phyloP scores from a whole-genome alignment of 2,888 invertebrate genomes.

The Dione juno region DNA sequence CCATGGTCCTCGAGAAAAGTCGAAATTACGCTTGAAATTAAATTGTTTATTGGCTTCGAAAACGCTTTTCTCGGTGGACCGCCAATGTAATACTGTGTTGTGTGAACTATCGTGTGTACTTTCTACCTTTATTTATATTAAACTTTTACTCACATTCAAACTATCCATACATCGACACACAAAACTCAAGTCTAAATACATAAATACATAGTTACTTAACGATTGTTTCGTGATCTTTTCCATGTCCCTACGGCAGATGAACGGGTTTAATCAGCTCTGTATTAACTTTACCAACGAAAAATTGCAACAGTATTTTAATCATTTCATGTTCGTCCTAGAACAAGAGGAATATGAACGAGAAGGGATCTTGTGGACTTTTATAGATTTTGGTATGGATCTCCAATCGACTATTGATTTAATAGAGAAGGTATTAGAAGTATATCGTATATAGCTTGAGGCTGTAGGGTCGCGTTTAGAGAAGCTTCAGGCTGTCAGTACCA shows the following conservation, averaged over 20 bases:
- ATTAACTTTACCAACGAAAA: constrained; percentile 98
- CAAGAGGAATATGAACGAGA: constrained; percentile 97
- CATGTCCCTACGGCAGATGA: constrained; percentile 86
- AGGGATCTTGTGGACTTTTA: constrained; percentile 95
- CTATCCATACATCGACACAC: constrained; percentile 51
- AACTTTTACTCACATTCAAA: constrained; percentile 53
- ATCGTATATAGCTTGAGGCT: constrained; percentile 60
- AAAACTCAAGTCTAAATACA: constrained; percentile 45
- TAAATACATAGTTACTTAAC: constrained; percentile 46
- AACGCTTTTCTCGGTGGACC: constrained; percentile 63
- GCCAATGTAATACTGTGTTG: constrained; percentile 72
- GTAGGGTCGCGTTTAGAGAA: constrained; percentile 62
- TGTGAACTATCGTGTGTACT: constrained; percentile 63
- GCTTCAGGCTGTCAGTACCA: constrained; percentile 64
- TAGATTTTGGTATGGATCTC: constrained; percentile 98
- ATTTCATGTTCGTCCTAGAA: constrained; percentile 97
- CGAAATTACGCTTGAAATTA: constrained; percentile 45
- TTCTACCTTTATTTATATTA: constrained; percentile 47
- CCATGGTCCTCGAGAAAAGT: constrained; percentile 69
- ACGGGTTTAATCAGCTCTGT: constrained; percentile 97
- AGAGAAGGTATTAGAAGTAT: constrained; percentile 89
- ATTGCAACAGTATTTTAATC: constrained; percentile 98
- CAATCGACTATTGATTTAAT: constrained; percentile 95
- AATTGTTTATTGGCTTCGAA: constrained; percentile 42
- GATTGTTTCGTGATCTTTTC: constrained; percentile 62